Percentiles rank a stretch among this genome's conserved stretches.
These are phyloP conservation scores for Babyrousa celebensis DNA, from an alignment of 2,797 vertebrate genomes.

Conservation along the genomic window DNA sequence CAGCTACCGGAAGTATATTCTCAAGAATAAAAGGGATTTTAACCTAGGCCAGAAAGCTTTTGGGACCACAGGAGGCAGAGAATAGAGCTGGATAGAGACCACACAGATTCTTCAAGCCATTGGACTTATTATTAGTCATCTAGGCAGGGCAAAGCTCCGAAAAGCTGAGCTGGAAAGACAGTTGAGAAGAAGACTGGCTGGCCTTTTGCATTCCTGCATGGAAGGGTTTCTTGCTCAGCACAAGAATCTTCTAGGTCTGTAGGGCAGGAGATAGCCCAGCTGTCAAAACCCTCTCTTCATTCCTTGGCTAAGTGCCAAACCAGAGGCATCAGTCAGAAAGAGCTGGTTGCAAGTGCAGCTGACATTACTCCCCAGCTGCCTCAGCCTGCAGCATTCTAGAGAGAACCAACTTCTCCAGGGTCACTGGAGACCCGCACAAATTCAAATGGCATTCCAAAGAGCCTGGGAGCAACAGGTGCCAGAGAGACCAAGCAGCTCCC, in stretches of 20 bases:
- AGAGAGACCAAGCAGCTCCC: neutral
- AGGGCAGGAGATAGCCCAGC: constrained; percentile 69
- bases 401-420: neutral
- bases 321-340: constrained; percentile 47
- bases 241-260: constrained; percentile 45
- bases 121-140: constrained; percentile 43
- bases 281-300: constrained; percentile 73
- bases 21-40: constrained; percentile 47
- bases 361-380: neutral
- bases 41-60: constrained; percentile 41
- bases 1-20: neutral
- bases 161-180: constrained; percentile 35
- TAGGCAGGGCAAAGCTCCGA: neutral
- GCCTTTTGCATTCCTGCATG: constrained; percentile 21
- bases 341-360: neutral
- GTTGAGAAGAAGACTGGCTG: neutral
- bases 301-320: constrained; percentile 77
- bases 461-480: neutral
- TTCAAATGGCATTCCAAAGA: neutral
- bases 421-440: neutral
- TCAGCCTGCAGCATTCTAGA: constrained; percentile 20
- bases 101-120: neutral
- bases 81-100: constrained; percentile 38
- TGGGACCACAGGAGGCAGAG: neutral
- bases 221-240: constrained; percentile 71